Conservation (phyloP, 2,113 vertebrate genomes). For the Corynorhinus townsendii region DNA sequence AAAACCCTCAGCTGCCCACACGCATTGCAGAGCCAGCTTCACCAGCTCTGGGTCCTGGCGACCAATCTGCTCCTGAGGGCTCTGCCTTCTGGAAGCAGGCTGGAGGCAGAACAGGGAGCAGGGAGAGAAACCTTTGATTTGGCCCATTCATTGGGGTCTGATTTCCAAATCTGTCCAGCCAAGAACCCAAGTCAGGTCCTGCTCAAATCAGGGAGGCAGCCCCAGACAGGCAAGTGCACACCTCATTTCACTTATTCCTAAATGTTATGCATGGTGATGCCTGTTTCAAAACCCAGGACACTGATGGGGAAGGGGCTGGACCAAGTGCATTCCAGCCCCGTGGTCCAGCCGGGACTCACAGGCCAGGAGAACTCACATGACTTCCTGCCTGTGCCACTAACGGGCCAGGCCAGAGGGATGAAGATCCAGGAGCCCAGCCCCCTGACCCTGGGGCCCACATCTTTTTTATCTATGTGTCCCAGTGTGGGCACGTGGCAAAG, state of each 20-base stretch:
- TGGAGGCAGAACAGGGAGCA: not conserved
- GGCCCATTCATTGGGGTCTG: not conserved
- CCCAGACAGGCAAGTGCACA: rapidly evolving
- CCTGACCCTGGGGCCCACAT: rapidly evolving
- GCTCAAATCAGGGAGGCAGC: rapidly evolving
- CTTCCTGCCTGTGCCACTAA: not conserved
- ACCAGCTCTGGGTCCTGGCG: rapidly evolving
- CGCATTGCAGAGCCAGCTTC: rapidly evolving
- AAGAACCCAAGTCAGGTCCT: not conserved
- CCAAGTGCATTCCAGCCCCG: not conserved
- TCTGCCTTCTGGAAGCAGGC: not conserved
- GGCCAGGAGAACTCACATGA: not conserved
- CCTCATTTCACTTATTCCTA: not conserved
- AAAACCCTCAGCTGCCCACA: rapidly evolving
- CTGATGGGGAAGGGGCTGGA: not conserved
- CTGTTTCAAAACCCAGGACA: not conserved
- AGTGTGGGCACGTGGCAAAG: rapidly evolving
- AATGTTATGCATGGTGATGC: rapidly evolving
- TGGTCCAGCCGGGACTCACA: not conserved
- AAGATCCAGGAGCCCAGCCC: not conserved
- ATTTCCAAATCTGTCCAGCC: not conserved
- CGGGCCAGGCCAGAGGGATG: too few relatives aligned
- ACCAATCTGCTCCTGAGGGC: rapidly evolving
- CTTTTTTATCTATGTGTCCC: not conserved
- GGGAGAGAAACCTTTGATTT: not conserved